A percentile compares a stretch with the other conserved stretches of the same genome.
Evolutionary conservation across 2,888 invertebrate species (phyloP).

Genomic region (Melinaea marsaeus): DNA sequence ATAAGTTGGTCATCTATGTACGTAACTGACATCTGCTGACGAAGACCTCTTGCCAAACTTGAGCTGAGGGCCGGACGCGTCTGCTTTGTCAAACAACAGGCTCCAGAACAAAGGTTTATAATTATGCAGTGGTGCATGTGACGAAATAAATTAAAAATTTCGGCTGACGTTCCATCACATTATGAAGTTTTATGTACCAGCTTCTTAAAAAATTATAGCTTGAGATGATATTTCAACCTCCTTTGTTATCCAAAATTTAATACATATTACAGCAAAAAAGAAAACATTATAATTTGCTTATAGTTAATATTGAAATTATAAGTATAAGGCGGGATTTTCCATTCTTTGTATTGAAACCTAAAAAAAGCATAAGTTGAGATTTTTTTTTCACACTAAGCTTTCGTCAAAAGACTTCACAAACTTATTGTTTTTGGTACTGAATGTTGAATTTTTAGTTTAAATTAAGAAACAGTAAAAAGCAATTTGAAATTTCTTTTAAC

Average conservation of each 20-base stretch:
- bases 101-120: conserved; percentile 54
- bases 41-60: conserved; percentile 71
- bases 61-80: conserved; percentile 61
- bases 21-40: conserved; percentile 56
- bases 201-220: background rate
- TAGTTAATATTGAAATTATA: no score
- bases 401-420: no score
- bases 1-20: conserved; percentile 39
- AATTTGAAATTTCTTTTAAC: background rate
- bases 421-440: no score
- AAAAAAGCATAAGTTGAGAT: no score
- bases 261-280: background rate
- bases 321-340: no score
- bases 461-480: background rate
- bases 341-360: no score
- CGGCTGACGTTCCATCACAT: background rate
- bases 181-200: background rate
- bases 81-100: conserved; percentile 61
- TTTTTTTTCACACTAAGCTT: no score
- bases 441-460: no score
- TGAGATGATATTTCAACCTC: background rate
- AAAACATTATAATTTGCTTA: no score
- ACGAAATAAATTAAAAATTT: conserved; percentile 22
- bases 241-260: background rate
- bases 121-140: conserved; percentile 41